A percentile compares a stretch with the other conserved stretches of the same genome.
Evolutionary conservation across 2,888 invertebrate genomes (phyloP).

Genomic region (Microplitis manilae): DNA sequence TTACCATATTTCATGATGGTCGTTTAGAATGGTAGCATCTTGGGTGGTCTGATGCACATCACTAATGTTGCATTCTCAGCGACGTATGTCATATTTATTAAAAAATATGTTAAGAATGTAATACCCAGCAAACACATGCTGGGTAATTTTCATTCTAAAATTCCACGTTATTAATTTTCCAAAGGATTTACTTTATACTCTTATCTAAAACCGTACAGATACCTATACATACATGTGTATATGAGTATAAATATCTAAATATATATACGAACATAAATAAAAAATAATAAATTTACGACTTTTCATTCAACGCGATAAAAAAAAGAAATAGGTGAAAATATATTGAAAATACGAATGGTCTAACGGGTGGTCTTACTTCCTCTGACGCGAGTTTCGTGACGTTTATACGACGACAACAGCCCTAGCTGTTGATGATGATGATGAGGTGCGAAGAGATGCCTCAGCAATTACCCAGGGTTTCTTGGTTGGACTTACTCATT

Average conservation of each 20-base stretch:
- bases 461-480: constrained; percentile 66
- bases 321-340: constrained; percentile 32
- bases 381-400: constrained; percentile 28
- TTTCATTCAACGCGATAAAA: constrained; percentile 28
- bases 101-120: neutral
- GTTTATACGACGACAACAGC: constrained; percentile 57
- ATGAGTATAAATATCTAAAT: too few relatives aligned
- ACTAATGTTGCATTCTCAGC: constrained; percentile 64
- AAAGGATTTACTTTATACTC: too few relatives aligned
- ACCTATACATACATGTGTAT: too few relatives aligned
- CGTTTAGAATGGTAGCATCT: constrained; percentile 61
- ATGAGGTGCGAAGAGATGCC: constrained; percentile 72
- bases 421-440: constrained; percentile 69
- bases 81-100: constrained; percentile 58
- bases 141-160: neutral
- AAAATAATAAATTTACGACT: neutral
- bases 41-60: constrained; percentile 40
- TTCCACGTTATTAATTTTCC: too few relatives aligned
- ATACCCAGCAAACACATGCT: neutral
- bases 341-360: constrained; percentile 24
- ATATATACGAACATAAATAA: neutral
- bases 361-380: constrained; percentile 60
- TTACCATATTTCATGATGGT: constrained; percentile 71
- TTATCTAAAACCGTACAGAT: too few relatives aligned
- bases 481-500: constrained; percentile 37